Evolutionary conservation across 2,797 vertebrate species (phyloP).

Genomic region (Esox lucius): DNA sequence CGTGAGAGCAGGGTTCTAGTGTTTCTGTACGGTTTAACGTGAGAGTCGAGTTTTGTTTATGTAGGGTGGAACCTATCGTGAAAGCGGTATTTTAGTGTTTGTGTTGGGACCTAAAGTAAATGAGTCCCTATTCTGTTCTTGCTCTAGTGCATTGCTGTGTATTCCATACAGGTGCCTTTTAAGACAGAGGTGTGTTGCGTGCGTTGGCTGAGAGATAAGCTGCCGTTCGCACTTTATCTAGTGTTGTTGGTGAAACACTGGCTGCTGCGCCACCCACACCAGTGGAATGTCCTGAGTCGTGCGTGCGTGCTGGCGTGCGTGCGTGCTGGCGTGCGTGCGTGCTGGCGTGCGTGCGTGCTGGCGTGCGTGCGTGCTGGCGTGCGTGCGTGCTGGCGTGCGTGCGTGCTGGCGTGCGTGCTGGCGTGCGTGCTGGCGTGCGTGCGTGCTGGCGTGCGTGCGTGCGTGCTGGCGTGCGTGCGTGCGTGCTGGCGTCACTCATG

Average conservation of each 20-base stretch:
- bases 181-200: not conserved
- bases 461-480: conserved; percentile 3
- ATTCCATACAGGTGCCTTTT: not conserved
- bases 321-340: no score
- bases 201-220: conserved; percentile 32
- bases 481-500: not conserved
- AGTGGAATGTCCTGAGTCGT: no score
- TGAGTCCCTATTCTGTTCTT: no score
- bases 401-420: conserved; percentile 29
- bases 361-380: conserved; percentile 6
- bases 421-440: conserved; percentile 11
- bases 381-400: no score
- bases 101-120: no score
- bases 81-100: no score
- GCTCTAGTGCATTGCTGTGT: no score
- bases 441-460: conserved; percentile 18
- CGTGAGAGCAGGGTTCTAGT: no score
- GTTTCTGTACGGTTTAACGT: no score
- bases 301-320: conserved; percentile 2
- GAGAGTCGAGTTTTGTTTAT: not conserved
- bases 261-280: not conserved
- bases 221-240: conserved; percentile 27
- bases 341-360: no score
- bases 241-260: conserved; percentile 4
- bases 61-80: not conserved